phyloP scores from a whole-genome alignment of 2,888 invertebrate genomes.

The Cosmorhoe ocellata region DNA sequence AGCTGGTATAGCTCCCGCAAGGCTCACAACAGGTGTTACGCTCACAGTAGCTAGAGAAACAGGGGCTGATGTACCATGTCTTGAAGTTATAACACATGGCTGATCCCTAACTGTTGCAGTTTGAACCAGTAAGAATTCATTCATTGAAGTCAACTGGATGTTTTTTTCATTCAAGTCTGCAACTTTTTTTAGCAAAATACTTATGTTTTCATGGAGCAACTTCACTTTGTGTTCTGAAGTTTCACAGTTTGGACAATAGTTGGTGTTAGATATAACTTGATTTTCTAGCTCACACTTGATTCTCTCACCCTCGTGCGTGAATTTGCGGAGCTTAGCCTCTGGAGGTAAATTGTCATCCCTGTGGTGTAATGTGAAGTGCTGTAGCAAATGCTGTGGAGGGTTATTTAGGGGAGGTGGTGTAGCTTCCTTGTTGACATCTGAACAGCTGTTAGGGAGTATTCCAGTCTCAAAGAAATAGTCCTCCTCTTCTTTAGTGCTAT shows the following conservation, averaged over 20 bases:
- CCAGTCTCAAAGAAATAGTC: constrained; percentile 85
- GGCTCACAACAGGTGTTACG: constrained; percentile 75
- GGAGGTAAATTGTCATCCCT: constrained; percentile 72
- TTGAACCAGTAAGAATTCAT: constrained; percentile 74
- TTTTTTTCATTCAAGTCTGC: constrained; percentile 74
- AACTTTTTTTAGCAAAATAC: constrained; percentile 72
- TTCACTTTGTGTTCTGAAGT: constrained; percentile 68
- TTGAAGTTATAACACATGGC: constrained; percentile 74
- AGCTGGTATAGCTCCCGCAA: constrained; percentile 69
- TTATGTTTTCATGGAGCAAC: constrained; percentile 74
- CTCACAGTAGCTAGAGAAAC: constrained; percentile 76
- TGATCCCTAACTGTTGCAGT: constrained; percentile 71
- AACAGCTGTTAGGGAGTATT: constrained; percentile 76
- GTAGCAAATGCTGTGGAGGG: constrained; percentile 46
- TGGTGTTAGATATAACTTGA: constrained; percentile 54
- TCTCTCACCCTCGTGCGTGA: constrained; percentile 54
- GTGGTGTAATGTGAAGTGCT: constrained; percentile 52
- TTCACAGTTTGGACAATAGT: constrained; percentile 67
- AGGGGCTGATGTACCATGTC: constrained; percentile 74
- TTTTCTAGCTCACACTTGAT: constrained; percentile 49
- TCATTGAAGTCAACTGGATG: constrained; percentile 73
- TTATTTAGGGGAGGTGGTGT: constrained; percentile 39
- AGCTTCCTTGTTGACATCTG: constrained; percentile 53
- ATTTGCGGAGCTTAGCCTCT: constrained; percentile 69
- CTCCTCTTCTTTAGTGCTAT: constrained; percentile 86